phyloP scores from a whole-genome alignment of 2,797 vertebrate genomes.

The Amblyopsis hoosieri region DNA sequence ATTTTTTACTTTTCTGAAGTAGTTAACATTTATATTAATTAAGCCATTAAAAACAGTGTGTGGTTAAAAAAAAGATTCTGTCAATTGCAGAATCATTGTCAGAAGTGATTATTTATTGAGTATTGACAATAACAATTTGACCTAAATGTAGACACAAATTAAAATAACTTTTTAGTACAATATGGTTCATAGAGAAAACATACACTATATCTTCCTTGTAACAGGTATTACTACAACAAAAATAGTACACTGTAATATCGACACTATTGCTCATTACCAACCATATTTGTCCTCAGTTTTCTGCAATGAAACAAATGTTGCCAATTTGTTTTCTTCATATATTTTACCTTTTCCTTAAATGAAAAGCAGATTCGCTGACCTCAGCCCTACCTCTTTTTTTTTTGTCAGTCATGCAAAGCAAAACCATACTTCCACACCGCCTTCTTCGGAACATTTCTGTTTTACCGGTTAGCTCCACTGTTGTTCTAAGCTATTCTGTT shows the following conservation, averaged over 20 bases:
- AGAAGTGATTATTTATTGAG: no score
- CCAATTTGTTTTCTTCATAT: slow-evolving; percentile 23
- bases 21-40: no score
- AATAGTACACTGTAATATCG: no score
- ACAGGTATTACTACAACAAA: no score
- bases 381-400: slow-evolving; percentile 26
- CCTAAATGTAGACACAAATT: background rate
- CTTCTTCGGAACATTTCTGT: slow-evolving; percentile 21
- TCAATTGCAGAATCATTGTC: background rate
- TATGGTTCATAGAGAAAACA: background rate
- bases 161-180: background rate
- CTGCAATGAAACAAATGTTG: slow-evolving; percentile 44
- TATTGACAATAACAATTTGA: no score
- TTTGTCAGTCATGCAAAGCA: slow-evolving; percentile 34
- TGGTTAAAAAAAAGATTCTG: background rate
- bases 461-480: slow-evolving; percentile 38
- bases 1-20: no score
- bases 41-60: no score
- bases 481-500: slow-evolving; percentile 45
- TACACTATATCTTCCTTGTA: no score
- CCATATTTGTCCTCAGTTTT: background rate
- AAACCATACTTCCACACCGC: slow-evolving; percentile 40
- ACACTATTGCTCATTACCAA: no score
- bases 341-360: slow-evolving; percentile 47
- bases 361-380: slow-evolving; percentile 62